Base-by-base conservation (phyloP, 2,113 vertebrate species). In the Kobus ellipsiprymnus region DNA sequence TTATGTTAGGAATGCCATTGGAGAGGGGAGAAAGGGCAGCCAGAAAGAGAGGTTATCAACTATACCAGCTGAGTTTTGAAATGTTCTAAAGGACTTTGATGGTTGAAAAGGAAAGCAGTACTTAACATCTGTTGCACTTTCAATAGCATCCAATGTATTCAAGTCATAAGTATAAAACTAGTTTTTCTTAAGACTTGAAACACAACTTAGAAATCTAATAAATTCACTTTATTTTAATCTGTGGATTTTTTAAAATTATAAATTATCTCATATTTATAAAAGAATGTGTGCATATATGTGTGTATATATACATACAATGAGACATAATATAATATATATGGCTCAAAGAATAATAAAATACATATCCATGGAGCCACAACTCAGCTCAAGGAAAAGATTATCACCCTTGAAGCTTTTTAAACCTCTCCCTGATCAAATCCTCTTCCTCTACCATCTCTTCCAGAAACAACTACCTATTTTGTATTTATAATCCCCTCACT, bases 201-300 rank as follows among this genome's bases (percentile, higher is more conserved):
- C 19, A 77, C 46, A 64, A 91, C 82, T 91, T 91, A 30, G 55
- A 87, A 84, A 48, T 91, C 57, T 80, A 88, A 95, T 50, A 77
- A 82, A 57, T 64, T 40, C 21, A 91, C 44, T 57, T 90, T 80
- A 46, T 67, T 83, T 95, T 67, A 64, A 77, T 15, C 7, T 92
- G 17, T 30, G 23, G 33, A 57, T 59, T 89, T 85, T 40, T 48
- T 3, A 33, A 95, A 96, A 87, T 94, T 84, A 96, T 25, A 11
- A 93, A 89, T 23, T 80, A 95, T n/a, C 71, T 85, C 59, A 95
- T 71, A 36, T 55, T 83, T 87, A 86, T 15, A 88, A 87, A 95
- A 74, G 52, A 64, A 95, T 80, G 3, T 57, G 54, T 33, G 17
- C 46, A 48, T 54, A 78, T 59, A 19, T 50, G 17, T 12, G 2